A percentile compares a stretch with the other conserved stretches of the same genome.
phyloP scores from a whole-genome alignment of 2,113 vertebrate genomes.

The Saccopteryx bilineata region DNA sequence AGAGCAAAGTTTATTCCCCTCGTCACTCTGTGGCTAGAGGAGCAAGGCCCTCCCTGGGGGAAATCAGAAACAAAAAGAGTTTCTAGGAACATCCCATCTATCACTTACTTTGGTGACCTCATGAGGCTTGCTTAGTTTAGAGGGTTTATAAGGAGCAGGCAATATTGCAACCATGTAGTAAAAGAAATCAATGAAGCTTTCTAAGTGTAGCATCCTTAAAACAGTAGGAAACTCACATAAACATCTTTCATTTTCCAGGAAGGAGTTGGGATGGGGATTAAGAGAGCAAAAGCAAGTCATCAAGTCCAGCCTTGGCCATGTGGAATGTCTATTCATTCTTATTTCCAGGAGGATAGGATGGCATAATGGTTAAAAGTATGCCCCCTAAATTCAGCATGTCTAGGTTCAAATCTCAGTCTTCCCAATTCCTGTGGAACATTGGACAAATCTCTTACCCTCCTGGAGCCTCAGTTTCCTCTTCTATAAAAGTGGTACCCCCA shows the following conservation, averaged over 20 bases:
- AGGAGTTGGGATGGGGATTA: neutral
- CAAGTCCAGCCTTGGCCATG: neutral
- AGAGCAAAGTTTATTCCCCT: neutral
- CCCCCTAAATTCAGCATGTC: neutral
- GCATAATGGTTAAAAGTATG: neutral
- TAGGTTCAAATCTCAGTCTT: neutral
- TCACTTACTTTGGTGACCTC: conserved; percentile 23
- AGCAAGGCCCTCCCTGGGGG: neutral
- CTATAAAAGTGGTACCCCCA: neutral
- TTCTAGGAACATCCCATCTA: neutral
- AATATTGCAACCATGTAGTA: neutral
- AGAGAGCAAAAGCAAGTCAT: conserved; percentile 25
- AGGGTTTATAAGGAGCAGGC: conserved; percentile 20
- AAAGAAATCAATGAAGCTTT: conserved; percentile 55
- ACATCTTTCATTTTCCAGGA: conserved; percentile 6
- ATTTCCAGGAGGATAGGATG: neutral
- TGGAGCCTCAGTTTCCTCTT: neutral
- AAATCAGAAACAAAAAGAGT: neutral
- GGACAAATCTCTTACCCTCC: neutral
- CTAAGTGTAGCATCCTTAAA: conserved; percentile 6
- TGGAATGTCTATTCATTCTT: neutral
- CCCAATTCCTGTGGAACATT: neutral
- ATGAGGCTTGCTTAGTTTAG: conserved; percentile 5
- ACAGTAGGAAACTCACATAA: neutral
- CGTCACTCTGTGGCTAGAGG: fast-evolving